phyloP scores from a whole-genome alignment of 2,888 invertebrate genomes.

The Dexiosoma caninum region DNA sequence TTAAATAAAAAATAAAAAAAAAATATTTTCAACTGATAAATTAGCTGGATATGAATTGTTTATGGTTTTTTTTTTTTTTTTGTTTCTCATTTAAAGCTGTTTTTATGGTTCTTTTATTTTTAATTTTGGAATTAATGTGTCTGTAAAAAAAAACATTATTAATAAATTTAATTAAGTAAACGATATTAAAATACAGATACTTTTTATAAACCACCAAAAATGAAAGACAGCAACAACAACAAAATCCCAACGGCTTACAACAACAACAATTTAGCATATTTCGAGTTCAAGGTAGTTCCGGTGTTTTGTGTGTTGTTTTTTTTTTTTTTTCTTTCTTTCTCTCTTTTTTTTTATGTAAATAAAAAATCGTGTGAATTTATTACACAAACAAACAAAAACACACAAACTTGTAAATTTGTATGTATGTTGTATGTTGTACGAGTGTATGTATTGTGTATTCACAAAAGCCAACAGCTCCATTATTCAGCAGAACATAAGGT shows the following conservation, averaged over 20 bases:
- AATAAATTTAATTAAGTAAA: slow-evolving; percentile 4
- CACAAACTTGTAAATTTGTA: too few species aligned
- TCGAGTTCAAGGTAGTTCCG: slow-evolving; percentile 62
- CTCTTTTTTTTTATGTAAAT: neutral
- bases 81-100: neutral
- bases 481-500: neutral
- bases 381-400: slow-evolving; percentile 2
- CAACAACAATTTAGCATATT: slow-evolving; percentile 34
- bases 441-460: too few species aligned
- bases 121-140: neutral
- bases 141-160: neutral
- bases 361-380: slow-evolving; percentile 51
- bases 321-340: neutral
- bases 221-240: neutral
- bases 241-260: neutral
- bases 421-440: too few species aligned
- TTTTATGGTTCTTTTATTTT: neutral
- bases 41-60: slow-evolving; percentile 40
- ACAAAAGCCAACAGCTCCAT: neutral
- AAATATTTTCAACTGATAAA: slow-evolving; percentile 44
- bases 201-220: neutral
- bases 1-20: too few species aligned
- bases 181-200: slow-evolving; percentile 14
- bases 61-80: neutral
- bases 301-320: slow-evolving; percentile 33